Evolutionary conservation across 1,140 invertebrate genomes (phyloP).

Genomic region (Samia ricini): DNA sequence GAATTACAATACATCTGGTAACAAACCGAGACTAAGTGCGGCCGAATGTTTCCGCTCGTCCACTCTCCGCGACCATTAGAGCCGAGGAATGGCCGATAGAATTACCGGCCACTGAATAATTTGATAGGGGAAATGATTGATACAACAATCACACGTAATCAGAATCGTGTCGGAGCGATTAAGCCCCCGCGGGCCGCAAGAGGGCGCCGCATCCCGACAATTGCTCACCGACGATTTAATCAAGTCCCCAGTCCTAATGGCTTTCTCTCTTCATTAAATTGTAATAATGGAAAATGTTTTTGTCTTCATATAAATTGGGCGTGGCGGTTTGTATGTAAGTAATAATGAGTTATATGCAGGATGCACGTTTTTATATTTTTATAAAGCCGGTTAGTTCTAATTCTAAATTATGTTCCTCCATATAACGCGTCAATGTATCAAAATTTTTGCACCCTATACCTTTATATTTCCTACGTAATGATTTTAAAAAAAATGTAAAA

Average conservation of each 20-base stretch:
- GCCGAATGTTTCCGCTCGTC: constrained; percentile 55
- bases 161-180: constrained; percentile 70
- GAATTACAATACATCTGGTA: constrained; percentile 63
- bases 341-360: constrained; percentile 16
- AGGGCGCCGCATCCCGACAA: constrained; percentile 57
- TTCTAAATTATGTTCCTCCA: no score
- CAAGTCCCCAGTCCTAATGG: constrained; percentile 67
- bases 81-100: constrained; percentile 49
- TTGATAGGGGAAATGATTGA: constrained; percentile 76
- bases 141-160: constrained; percentile 73
- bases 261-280: constrained; percentile 72
- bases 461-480: no score
- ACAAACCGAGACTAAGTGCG: constrained; percentile 72
- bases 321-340: constrained; percentile 26
- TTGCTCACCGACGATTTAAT: constrained; percentile 71
- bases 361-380: neutral
- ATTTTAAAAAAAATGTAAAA: no score
- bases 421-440: no score
- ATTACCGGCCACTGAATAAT: constrained; percentile 73
- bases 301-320: constrained; percentile 44
- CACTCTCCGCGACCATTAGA: constrained; percentile 49
- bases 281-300: constrained; percentile 69
- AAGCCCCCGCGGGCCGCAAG: constrained; percentile 48
- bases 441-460: no score
- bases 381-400: neutral